Evolutionary conservation across 2,888 invertebrate species (phyloP).

Genomic region (Melanophora roralis): DNA sequence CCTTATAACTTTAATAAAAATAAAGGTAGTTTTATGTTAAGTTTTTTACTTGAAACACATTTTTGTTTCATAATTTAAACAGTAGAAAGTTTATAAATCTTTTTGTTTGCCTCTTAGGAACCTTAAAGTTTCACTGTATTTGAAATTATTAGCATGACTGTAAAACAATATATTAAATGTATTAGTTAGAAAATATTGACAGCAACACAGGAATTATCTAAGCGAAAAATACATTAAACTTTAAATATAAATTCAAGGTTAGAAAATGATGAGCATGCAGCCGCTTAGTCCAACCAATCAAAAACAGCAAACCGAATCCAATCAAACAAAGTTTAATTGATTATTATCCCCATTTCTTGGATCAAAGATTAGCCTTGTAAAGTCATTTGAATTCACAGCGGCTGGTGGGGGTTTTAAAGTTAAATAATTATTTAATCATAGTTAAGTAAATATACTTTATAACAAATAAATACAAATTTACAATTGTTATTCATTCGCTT

Average conservation of each 20-base stretch:
- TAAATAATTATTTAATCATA: slow-evolving; percentile 37
- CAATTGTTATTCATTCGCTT: neutral
- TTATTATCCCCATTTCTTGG: slow-evolving; percentile 18
- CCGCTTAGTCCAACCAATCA: neutral
- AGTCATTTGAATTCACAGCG: slow-evolving; percentile 46
- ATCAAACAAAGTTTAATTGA: neutral
- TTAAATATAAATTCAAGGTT: slow-evolving; percentile 51
- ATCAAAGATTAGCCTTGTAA: slow-evolving; percentile 37
- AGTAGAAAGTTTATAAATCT: too few relatives aligned
- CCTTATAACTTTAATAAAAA: too few relatives aligned
- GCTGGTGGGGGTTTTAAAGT: slow-evolving; percentile 10
- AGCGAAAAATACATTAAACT: slow-evolving; percentile 49
- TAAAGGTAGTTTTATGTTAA: too few relatives aligned
- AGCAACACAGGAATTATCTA: slow-evolving; percentile 56
- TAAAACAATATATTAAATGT: slow-evolving; percentile 18
- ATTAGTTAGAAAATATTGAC: slow-evolving; percentile 37
- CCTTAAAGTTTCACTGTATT: too few relatives aligned
- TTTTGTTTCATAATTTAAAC: too few relatives aligned
- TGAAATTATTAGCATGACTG: neutral
- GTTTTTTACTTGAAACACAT: too few relatives aligned
- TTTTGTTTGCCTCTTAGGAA: too few relatives aligned
- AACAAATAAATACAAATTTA: slow-evolving; percentile 46
- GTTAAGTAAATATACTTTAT: slow-evolving; percentile 41
- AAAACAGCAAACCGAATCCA: neutral
- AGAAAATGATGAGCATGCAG: slow-evolving; percentile 21